Conservation (phyloP, 2,113 vertebrate genomes). For the Tursiops truncatus region DNA sequence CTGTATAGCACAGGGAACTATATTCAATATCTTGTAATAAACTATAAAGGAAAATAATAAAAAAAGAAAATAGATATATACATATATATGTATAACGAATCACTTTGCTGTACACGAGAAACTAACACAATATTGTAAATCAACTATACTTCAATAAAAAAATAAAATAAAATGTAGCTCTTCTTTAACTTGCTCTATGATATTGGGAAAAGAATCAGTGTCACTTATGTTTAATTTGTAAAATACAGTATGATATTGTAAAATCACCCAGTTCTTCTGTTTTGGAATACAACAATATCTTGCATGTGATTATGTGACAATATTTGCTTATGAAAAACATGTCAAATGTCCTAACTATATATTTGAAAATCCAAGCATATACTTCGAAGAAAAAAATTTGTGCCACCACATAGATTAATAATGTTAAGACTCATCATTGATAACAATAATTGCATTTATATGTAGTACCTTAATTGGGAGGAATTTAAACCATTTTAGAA, state of each 20-base stretch:
- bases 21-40: background rate
- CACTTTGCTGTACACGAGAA: background rate
- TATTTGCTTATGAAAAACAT: conserved; percentile 1
- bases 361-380: background rate
- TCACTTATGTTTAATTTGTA: background rate
- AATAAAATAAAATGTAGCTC: background rate
- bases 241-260: background rate
- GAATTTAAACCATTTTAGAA: background rate
- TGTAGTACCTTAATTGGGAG: background rate
- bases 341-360: background rate
- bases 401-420: background rate
- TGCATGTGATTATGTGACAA: background rate
- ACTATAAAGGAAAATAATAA: background rate
- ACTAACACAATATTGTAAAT: background rate
- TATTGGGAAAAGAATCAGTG: background rate
- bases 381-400: background rate
- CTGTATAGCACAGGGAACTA: background rate
- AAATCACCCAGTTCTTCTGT: background rate
- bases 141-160: background rate
- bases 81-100: background rate
- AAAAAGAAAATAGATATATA: background rate
- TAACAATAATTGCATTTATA: background rate
- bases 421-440: background rate
- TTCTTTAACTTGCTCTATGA: background rate
- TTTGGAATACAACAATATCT: background rate